phyloP scores from a whole-genome alignment of 1,140 invertebrate species.

The Portunus trituberculatus region DNA sequence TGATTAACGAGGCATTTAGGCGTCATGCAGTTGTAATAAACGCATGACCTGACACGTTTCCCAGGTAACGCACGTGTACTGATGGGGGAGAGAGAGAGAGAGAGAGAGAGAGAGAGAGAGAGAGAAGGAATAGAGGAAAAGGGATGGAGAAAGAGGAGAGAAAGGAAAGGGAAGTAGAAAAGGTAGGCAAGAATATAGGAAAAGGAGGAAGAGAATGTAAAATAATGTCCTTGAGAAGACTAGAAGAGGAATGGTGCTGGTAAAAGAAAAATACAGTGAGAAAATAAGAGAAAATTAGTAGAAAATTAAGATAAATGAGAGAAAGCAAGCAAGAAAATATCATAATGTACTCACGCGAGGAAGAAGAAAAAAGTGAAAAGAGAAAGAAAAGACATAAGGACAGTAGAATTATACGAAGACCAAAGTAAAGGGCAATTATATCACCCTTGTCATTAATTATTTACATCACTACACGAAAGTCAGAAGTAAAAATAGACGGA shows the following conservation, averaged over 20 bases:
- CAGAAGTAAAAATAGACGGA: not conserved
- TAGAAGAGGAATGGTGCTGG: too few relatives aligned
- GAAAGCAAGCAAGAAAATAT: too few relatives aligned
- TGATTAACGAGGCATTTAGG: not conserved
- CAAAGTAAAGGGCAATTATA: not conserved
- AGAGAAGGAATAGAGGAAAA: not conserved
- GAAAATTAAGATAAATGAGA: too few relatives aligned
- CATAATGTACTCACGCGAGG: too few relatives aligned
- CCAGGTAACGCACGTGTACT: not conserved
- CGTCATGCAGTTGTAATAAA: not conserved
- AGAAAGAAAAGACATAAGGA: too few relatives aligned
- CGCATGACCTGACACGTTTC: not conserved
- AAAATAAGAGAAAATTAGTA: too few relatives aligned
- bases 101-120: not conserved
- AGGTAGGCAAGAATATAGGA: too few relatives aligned
- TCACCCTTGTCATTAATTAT: not conserved
- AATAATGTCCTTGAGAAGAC: too few relatives aligned
- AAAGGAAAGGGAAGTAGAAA: not conserved
- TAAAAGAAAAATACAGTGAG: too few relatives aligned
- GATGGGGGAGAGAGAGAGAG: not conserved
- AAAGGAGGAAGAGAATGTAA: too few relatives aligned
- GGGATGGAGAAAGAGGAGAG: not conserved
- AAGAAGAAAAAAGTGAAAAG: too few relatives aligned
- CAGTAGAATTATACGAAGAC: too few relatives aligned
- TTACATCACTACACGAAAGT: not conserved